Base-by-base conservation (phyloP, 2,797 vertebrate species). In the Choloepus didactylus region DNA sequence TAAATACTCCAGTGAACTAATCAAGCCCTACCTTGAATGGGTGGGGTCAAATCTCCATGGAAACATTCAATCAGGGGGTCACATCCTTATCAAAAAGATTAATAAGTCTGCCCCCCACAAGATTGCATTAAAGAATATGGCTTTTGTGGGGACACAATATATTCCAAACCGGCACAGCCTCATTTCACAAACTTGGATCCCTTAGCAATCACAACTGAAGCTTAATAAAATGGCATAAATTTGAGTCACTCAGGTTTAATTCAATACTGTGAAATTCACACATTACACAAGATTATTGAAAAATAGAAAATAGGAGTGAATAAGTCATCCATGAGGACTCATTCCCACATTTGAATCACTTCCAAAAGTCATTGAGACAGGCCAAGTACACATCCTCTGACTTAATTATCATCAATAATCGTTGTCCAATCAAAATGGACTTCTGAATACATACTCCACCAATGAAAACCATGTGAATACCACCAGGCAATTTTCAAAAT, bases 161-260 rank as follows among this genome's bases (percentile, higher is more conserved):
- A 35, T 35, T 35, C 35, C 35, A 35, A 35, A 35, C 35, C 35
- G 35, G 2, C 35, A 35, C 35, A 35, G 19, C 7, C 38, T 72
- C 73, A 81, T 60, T 44, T 41, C 41, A 89, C 31, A 93, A 67
- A 75, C 21, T 56, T 38, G 38, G 44, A 62, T 86, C 27, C 35
- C 64, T 90, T 79, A 76, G 12, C 25, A 56, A 7, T 59, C 87
- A 49, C 56, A n/a, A 41, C 2, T 35, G 62, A 77, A 77, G 19
- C 70, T 54, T 5, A 31, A 80, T 83, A 69, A 64, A 80, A 25
- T 73, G 44, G 23, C 49, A 21, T 66, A 25, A 84, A 51, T 90
- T 88, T 81, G 19, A 92, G 38, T 80, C 27, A 66, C 70, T 92
- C 25, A 10, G 59, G 67, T 85, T 93, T 87, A 93, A 89, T 70